Conservation (phyloP, 2,888 invertebrate species). For the Hyles lineata region DNA sequence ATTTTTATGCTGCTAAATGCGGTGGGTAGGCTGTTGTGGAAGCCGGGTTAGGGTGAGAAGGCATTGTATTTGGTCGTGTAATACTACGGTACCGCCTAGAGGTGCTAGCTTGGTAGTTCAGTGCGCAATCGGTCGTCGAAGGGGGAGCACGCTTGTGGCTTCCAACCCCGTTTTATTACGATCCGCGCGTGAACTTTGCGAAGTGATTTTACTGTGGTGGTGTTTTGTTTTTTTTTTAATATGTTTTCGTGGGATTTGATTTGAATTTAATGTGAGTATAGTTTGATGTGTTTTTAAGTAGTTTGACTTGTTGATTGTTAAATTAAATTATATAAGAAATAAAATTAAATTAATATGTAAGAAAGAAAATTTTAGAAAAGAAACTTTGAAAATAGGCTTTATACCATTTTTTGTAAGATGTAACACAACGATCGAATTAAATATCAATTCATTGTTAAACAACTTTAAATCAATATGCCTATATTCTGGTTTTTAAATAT, state of each 20-base stretch:
- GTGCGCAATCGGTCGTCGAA: constrained; percentile 58
- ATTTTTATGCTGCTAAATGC: constrained; percentile 44
- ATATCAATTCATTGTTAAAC: no score
- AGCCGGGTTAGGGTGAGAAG: constrained; percentile 34
- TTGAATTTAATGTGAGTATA: constrained; percentile 14
- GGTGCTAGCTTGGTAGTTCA: constrained; percentile 60
- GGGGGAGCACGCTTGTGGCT: constrained; percentile 54
- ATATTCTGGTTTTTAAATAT: no score
- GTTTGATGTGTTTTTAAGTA: background rate
- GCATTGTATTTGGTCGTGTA: constrained; percentile 51
- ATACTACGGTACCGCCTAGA: constrained; percentile 73
- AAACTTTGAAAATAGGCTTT: no score
- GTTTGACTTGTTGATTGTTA: background rate
- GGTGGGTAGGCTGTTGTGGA: constrained; percentile 33
- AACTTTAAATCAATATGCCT: no score
- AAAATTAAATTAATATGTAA: background rate
- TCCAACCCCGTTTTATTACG: constrained; percentile 48
- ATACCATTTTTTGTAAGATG: no score
- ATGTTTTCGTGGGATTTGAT: constrained; percentile 10
- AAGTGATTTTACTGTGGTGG: constrained; percentile 8
- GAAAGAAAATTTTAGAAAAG: background rate
- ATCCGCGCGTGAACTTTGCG: constrained; percentile 55
- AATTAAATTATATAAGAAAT: background rate
- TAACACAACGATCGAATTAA: no score
- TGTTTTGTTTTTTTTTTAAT: background rate